Conservation (phyloP, 2,797 vertebrate genomes). For the Agapornis canus region DNA sequence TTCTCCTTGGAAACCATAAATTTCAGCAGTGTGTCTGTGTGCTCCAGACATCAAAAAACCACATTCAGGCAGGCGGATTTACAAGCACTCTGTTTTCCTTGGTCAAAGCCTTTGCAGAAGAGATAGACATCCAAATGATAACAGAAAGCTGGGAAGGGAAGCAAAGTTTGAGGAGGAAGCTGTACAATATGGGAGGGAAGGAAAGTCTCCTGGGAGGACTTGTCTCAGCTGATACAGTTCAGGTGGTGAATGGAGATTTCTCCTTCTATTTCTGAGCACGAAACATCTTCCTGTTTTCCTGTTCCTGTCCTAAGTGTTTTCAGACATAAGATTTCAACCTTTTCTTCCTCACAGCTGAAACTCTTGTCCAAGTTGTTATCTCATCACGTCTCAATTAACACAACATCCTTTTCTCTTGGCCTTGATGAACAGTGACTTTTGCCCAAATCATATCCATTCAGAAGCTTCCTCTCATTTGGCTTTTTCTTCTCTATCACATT, state of each 20-base stretch:
- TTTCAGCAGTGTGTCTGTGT: neutral
- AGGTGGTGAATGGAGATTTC: conserved; percentile 43
- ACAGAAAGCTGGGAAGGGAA: neutral
- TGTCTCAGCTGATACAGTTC: conserved; percentile 50
- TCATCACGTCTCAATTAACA: neutral
- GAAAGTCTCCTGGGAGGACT: neutral
- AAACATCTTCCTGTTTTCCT: conserved; percentile 36
- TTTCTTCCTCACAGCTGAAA: neutral
- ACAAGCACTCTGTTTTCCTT: neutral
- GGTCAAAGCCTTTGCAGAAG: neutral
- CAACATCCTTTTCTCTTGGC: conserved; percentile 54
- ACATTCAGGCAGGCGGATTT: neutral
- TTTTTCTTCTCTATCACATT: neutral
- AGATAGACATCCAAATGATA: neutral
- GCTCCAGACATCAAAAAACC: neutral
- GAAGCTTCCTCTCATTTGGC: conserved; percentile 22
- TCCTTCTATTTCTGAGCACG: neutral
- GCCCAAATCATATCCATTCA: conserved; percentile 12
- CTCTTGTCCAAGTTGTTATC: conserved; percentile 30
- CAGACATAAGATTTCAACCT: neutral
- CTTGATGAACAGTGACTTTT: neutral
- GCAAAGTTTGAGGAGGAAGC: neutral
- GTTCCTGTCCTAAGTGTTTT: neutral
- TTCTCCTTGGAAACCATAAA: conserved; percentile 7
- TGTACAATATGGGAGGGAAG: conserved; percentile 19